Evolutionary conservation across 2,888 invertebrate genomes (phyloP).

Genomic region (Drosophila mulleri): DNA sequence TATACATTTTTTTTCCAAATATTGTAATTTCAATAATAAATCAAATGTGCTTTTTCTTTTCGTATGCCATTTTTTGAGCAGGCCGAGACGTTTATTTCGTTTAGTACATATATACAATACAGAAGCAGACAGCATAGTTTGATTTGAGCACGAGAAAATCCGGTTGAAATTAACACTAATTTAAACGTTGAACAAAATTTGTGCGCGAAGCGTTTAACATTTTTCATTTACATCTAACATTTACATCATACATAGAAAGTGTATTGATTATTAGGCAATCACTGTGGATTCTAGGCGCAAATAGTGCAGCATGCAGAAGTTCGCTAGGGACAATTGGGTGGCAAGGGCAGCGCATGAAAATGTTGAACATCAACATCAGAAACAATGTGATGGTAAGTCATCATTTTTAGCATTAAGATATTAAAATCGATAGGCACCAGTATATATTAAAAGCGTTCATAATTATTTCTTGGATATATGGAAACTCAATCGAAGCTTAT

Average conservation of each 20-base stretch:
- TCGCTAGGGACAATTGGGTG: slow-evolving; percentile 39
- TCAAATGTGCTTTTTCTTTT: slow-evolving; percentile 4
- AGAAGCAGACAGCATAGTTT: slow-evolving; percentile 30
- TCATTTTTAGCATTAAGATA: neutral
- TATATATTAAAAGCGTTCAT: neutral
- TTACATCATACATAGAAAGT: slow-evolving; percentile 3
- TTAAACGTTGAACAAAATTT: slow-evolving; percentile 32
- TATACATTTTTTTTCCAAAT: no score
- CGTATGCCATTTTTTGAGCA: slow-evolving; percentile 6
- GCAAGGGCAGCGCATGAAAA: slow-evolving; percentile 36
- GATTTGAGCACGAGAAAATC: slow-evolving; percentile 31
- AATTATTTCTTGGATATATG: neutral
- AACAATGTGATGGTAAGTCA: slow-evolving; percentile 41
- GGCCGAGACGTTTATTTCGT: slow-evolving; percentile 23
- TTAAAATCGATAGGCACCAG: neutral
- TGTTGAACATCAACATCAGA: slow-evolving; percentile 42
- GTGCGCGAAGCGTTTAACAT: slow-evolving; percentile 15
- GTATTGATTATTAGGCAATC: slow-evolving; percentile 6
- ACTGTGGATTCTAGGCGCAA: neutral
- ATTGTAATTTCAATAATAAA: neutral
- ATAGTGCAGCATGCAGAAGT: slow-evolving; percentile 32
- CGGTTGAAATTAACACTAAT: slow-evolving; percentile 31
- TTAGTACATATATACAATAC: slow-evolving; percentile 9
- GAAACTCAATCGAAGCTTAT: neutral
- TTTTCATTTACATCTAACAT: slow-evolving; percentile 4